Percentiles rank a stretch among this genome's conserved stretches.
Conservation (phyloP, 1,140 invertebrate genomes). For the Drosophila tsacasi region DNA sequence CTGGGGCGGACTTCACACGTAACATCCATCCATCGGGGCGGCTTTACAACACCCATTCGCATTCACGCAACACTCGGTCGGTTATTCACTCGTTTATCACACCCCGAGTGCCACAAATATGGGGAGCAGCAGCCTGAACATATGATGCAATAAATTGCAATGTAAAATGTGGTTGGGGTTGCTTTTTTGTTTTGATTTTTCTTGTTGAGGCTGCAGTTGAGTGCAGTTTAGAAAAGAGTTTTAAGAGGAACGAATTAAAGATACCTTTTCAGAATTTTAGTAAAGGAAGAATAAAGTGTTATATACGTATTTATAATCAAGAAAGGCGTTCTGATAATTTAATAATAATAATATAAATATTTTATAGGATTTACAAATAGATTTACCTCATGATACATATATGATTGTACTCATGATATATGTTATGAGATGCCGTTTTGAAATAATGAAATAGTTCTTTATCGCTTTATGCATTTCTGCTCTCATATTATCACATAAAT, state of each 20-base stretch:
- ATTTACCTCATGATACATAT: not conserved
- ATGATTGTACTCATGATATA: too few relatives aligned
- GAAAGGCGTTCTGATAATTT: not conserved
- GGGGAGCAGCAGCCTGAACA: constrained; percentile 46
- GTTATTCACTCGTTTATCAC: constrained; percentile 42
- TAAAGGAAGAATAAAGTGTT: rapidly evolving
- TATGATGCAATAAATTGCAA: constrained; percentile 72
- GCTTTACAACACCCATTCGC: constrained; percentile 39
- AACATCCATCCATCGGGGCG: constrained; percentile 8
- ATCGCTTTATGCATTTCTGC: too few relatives aligned
- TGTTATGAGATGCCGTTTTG: not conserved
- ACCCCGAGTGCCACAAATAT: constrained; percentile 50
- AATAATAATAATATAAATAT: too few relatives aligned
- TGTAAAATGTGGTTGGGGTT: constrained; percentile 46
- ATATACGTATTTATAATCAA: too few relatives aligned
- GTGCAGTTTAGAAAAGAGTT: constrained; percentile 51
- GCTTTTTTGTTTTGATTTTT: constrained; percentile 37
- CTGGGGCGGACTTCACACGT: constrained; percentile 20
- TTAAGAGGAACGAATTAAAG: not conserved
- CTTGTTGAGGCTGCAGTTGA: constrained; percentile 3
- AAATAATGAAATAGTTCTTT: not conserved
- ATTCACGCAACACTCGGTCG: constrained; percentile 46
- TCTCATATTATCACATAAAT: not conserved
- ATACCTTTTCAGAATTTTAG: not conserved
- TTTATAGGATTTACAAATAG: not conserved